Conservation (phyloP, 2,113 vertebrate species). For the Ranitomeya imitator region DNA sequence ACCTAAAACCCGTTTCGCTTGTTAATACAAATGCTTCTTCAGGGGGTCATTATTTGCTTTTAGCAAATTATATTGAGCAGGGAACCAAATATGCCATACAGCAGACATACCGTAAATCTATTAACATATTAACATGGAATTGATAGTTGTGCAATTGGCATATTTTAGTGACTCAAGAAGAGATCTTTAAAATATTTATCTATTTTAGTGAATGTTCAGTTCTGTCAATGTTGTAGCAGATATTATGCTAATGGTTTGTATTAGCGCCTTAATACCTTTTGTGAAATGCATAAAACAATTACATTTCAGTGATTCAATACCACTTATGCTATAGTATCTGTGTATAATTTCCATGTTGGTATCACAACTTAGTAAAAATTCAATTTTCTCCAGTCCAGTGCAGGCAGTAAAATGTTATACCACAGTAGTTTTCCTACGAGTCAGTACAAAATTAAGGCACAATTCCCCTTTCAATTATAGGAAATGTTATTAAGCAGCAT, state of each 20-base stretch:
- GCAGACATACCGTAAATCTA: neutral
- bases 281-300: slow-evolving; percentile 22
- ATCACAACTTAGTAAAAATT: slow-evolving; percentile 43
- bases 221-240: neutral
- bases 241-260: slow-evolving; percentile 33
- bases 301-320: slow-evolving; percentile 32
- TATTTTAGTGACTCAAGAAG: neutral
- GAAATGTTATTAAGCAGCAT: slow-evolving; percentile 57
- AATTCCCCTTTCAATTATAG: slow-evolving; percentile 57
- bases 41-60: too few relatives aligned
- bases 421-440: slow-evolving; percentile 53
- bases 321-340: slow-evolving; percentile 47
- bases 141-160: neutral
- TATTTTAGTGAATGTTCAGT: neutral
- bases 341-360: slow-evolving; percentile 49
- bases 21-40: too few relatives aligned
- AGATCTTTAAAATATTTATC: neutral
- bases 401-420: slow-evolving; percentile 49
- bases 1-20: too few relatives aligned
- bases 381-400: slow-evolving; percentile 43
- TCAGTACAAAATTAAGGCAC: slow-evolving; percentile 55
- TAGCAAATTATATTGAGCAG: too few relatives aligned
- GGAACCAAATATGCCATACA: neutral
- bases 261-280: slow-evolving; percentile 14
- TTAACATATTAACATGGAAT: neutral